Evolutionary conservation across 1,140 invertebrate species (phyloP).

Genomic region (Diploscapter pachys): DNA sequence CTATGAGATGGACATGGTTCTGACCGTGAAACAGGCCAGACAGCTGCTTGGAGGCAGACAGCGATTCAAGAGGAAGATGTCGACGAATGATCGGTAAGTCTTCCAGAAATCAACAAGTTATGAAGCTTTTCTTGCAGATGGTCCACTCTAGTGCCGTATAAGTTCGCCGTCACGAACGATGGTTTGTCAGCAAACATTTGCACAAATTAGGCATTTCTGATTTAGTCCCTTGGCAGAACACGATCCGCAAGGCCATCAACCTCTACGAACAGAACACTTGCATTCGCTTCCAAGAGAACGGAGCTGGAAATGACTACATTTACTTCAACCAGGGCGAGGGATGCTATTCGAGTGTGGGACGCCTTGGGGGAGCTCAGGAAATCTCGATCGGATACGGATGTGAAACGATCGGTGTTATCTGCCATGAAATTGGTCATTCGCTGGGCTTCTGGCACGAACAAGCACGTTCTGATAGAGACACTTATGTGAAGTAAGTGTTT

Average conservation of each 20-base stretch:
- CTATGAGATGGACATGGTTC: slow-evolving; percentile 25
- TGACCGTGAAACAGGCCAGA: background rate
- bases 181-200: no score
- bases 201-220: no score
- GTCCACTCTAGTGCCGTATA: no score
- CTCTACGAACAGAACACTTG: slow-evolving; percentile 20
- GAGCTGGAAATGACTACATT: slow-evolving; percentile 21
- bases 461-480: slow-evolving; percentile 45
- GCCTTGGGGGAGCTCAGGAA: slow-evolving; percentile 32
- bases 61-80: slow-evolving; percentile 1
- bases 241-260: slow-evolving; percentile 10
- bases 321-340: slow-evolving; percentile 25
- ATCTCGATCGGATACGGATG: slow-evolving; percentile 40
- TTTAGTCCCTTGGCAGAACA: slow-evolving; percentile 6
- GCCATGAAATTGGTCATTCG: slow-evolving; percentile 61
- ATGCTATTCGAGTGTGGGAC: slow-evolving; percentile 38
- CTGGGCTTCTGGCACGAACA: slow-evolving; percentile 59
- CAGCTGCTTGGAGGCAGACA: slow-evolving; percentile 14
- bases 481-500: slow-evolving; percentile 32
- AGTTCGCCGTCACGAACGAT: no score
- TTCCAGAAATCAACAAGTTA: slow-evolving; percentile 1
- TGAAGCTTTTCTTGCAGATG: slow-evolving; percentile 3
- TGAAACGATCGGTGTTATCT: slow-evolving; percentile 37
- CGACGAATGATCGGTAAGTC: slow-evolving; percentile 14
- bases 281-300: slow-evolving; percentile 26